phyloP scores from a whole-genome alignment of 2,888 invertebrate species.

The Leucophenga montana region DNA sequence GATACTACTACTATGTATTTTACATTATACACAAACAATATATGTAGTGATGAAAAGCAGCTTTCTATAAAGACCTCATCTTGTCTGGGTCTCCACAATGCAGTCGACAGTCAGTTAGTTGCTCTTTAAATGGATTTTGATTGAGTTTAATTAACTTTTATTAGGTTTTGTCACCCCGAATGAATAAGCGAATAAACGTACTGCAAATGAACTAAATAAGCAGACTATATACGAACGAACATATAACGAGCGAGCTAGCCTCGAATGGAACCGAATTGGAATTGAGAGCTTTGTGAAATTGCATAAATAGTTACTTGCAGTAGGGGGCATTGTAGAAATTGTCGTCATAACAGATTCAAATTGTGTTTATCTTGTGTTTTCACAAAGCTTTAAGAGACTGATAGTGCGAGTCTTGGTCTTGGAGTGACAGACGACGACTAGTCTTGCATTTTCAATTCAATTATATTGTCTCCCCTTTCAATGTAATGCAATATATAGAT shows the following conservation, averaged over 20 bases:
- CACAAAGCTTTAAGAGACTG: background rate
- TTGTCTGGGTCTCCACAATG: background rate
- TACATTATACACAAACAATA: background rate
- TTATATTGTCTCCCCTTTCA: background rate
- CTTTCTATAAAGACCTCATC: background rate
- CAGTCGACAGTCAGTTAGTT: conserved; percentile 22
- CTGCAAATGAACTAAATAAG: conserved; percentile 12
- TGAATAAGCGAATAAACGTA: background rate
- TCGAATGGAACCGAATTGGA: no score
- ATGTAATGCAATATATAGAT: background rate
- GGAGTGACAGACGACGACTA: background rate
- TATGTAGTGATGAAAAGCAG: no score
- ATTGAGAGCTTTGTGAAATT: background rate
- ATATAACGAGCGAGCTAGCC: conserved; percentile 1
- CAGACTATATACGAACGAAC: background rate
- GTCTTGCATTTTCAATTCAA: background rate
- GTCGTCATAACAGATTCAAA: conserved; percentile 8
- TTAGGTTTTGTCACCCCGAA: conserved; percentile 71
- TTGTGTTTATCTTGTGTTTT: conserved; percentile 3
- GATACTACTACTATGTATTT: background rate
- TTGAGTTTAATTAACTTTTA: conserved; percentile 74
- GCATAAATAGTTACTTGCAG: background rate
- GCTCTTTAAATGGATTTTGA: conserved; percentile 70
- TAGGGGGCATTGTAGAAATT: background rate
- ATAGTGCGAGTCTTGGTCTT: background rate